Percentiles rank a stretch among this genome's conserved stretches.
These are phyloP conservation scores for Parnassius orleans DNA, from an alignment of 2,888 invertebrate species.

Conservation along the genomic window DNA sequence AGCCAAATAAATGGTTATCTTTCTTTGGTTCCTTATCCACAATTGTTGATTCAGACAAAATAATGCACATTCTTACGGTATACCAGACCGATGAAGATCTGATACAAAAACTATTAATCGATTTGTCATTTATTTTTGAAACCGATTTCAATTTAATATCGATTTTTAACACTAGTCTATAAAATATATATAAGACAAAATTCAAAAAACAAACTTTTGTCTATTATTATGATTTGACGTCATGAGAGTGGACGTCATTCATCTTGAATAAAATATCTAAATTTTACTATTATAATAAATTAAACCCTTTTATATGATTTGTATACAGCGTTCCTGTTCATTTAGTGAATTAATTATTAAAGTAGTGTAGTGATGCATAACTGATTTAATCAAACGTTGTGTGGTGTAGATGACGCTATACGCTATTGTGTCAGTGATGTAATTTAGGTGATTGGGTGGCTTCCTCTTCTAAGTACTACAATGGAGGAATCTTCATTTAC, in stretches of 20 bases:
- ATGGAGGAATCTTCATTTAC: constrained; percentile 81
- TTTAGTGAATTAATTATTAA: constrained; percentile 40
- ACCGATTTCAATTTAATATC: too few relatives aligned
- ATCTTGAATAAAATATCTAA: constrained; percentile 68
- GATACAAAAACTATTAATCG: too few relatives aligned
- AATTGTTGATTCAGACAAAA: too few relatives aligned
- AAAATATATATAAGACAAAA: too few relatives aligned
- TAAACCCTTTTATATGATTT: constrained; percentile 45
- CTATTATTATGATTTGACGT: constrained; percentile 75
- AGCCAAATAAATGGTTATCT: too few relatives aligned
- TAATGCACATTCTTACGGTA: too few relatives aligned
- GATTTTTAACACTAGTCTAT: constrained; percentile 1
- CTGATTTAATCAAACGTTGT: constrained; percentile 30
- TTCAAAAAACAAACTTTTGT: constrained; percentile 41
- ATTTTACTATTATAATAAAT: constrained; percentile 64
- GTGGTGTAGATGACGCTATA: constrained; percentile 68
- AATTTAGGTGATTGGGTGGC: constrained; percentile 77
- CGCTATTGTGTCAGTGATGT: constrained; percentile 78
- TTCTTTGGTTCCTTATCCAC: too few relatives aligned
- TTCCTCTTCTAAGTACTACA: constrained; percentile 66
- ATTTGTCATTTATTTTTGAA: too few relatives aligned
- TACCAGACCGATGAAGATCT: too few relatives aligned
- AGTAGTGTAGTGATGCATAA: constrained; percentile 43
- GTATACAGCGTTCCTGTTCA: constrained; percentile 41
- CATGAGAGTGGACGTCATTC: constrained; percentile 76